These are phyloP conservation scores for Porites australiensis DNA, from an alignment of 64 coral and sea anemone genomes.

Conservation along the genomic window DNA sequence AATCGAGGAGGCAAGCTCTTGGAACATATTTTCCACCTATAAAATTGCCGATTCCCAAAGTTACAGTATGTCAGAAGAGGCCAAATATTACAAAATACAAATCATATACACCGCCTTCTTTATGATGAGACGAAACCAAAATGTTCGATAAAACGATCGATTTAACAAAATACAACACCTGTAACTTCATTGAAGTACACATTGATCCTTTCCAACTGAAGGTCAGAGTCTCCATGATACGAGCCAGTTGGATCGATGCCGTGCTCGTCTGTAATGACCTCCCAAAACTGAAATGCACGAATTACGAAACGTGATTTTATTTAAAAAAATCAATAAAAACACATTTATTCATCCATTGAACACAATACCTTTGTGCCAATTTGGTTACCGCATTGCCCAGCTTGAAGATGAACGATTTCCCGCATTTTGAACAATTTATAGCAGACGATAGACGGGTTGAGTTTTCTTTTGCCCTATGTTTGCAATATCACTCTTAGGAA, in stretches of 20 bases:
- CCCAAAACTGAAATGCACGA: slow-evolving; percentile 26
- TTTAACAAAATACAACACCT: not conserved
- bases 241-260: slow-evolving; percentile 46
- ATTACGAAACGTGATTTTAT: not conserved
- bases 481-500: no score
- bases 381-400: slow-evolving; percentile 67
- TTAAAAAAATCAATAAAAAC: not conserved
- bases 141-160: no score
- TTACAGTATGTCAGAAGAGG: no score
- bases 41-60: no score
- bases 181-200: slow-evolving; percentile 56
- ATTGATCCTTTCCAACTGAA: slow-evolving; percentile 57
- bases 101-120: no score
- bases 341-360: not conserved
- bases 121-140: no score
- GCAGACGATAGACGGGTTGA: no score
- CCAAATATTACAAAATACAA: no score
- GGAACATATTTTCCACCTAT: no score
- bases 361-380: slow-evolving; percentile 70
- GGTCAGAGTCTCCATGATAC: slow-evolving; percentile 48
- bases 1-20: no score
- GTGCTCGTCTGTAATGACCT: slow-evolving; percentile 56
- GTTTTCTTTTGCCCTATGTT: no score
- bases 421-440: slow-evolving; percentile 45
- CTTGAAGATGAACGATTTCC: slow-evolving; percentile 78